A percentile compares a stretch with the other conserved stretches of the same genome.
Conservation (phyloP, 2,888 invertebrate genomes). For the Meliscaeva auricollis region DNA sequence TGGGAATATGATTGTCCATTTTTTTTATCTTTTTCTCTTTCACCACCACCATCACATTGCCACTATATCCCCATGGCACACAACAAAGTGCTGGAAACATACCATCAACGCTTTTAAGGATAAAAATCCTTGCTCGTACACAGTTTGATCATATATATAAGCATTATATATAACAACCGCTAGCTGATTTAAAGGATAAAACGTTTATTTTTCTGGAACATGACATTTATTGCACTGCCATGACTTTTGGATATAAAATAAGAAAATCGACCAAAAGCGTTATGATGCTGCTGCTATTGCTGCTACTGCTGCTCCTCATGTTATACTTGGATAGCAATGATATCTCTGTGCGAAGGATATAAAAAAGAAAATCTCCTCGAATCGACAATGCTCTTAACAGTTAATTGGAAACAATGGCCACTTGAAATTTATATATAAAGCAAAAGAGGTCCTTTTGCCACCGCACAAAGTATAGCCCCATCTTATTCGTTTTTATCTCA, state of each 20-base stretch:
- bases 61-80: background rate
- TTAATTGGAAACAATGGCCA: slow-evolving; percentile 76
- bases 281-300: slow-evolving; percentile 9
- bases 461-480: background rate
- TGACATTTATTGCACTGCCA: slow-evolving; percentile 72
- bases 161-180: slow-evolving; percentile 16
- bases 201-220: slow-evolving; percentile 71
- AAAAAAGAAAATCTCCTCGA: slow-evolving; percentile 64
- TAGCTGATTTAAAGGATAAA: slow-evolving; percentile 64
- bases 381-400: slow-evolving; percentile 75
- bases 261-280: slow-evolving; percentile 42
- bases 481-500: slow-evolving; percentile 54
- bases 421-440: slow-evolving; percentile 53
- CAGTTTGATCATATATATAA: slow-evolving; percentile 15
- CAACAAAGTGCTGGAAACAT: background rate
- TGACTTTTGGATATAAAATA: slow-evolving; percentile 60
- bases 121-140: slow-evolving; percentile 15
- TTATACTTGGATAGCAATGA: slow-evolving; percentile 39
- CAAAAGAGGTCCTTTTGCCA: background rate
- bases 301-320: slow-evolving; percentile 1
- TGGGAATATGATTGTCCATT: slow-evolving; percentile 59
- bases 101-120: slow-evolving; percentile 2
- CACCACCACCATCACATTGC: background rate
- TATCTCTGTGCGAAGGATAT: slow-evolving; percentile 41
- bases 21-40: slow-evolving; percentile 19